Conservation (phyloP, 2,797 vertebrate species). For the Macropodus opercularis region DNA sequence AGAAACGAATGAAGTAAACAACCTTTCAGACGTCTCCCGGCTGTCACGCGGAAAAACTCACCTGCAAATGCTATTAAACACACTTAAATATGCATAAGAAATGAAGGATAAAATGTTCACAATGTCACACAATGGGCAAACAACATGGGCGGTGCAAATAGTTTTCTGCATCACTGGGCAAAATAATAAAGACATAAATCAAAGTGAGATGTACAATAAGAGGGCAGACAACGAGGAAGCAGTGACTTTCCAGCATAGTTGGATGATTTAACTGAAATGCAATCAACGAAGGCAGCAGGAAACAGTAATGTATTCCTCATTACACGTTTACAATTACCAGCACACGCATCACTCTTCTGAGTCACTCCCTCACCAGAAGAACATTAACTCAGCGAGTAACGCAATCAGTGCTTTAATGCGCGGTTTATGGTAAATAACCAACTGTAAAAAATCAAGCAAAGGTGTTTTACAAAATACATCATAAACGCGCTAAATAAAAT, state of each 20-base stretch:
- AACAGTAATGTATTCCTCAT: slow-evolving; percentile 74
- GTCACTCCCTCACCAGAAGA: slow-evolving; percentile 30
- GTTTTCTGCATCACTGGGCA: slow-evolving; percentile 72
- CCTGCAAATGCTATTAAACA: slow-evolving; percentile 54
- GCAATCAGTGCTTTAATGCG: slow-evolving; percentile 23
- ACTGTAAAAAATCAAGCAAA: slow-evolving; percentile 14
- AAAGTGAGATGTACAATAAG: slow-evolving; percentile 71
- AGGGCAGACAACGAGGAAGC: slow-evolving; percentile 65
- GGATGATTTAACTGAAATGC: slow-evolving; percentile 73
- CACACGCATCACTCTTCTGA: slow-evolving; percentile 58
- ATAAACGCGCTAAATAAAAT: background rate
- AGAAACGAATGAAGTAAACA: slow-evolving; percentile 47
- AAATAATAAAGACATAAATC: slow-evolving; percentile 82
- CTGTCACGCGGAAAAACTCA: slow-evolving; percentile 42
- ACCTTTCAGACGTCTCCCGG: slow-evolving; percentile 40
- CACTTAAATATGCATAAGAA: slow-evolving; percentile 67
- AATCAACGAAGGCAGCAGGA: slow-evolving; percentile 73
- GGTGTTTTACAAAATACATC: background rate
- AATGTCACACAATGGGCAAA: slow-evolving; percentile 51
- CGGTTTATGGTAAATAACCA: background rate
- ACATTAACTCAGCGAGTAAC: slow-evolving; percentile 44
- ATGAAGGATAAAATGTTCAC: slow-evolving; percentile 59
- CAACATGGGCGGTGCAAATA: slow-evolving; percentile 60
- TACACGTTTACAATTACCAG: slow-evolving; percentile 71
- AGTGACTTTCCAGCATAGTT: slow-evolving; percentile 55